Percentiles rank a stretch among this genome's conserved stretches.
These are phyloP conservation scores for Clarias batrachus DNA, from an alignment of 2,113 vertebrate genomes.

Conservation along the genomic window DNA sequence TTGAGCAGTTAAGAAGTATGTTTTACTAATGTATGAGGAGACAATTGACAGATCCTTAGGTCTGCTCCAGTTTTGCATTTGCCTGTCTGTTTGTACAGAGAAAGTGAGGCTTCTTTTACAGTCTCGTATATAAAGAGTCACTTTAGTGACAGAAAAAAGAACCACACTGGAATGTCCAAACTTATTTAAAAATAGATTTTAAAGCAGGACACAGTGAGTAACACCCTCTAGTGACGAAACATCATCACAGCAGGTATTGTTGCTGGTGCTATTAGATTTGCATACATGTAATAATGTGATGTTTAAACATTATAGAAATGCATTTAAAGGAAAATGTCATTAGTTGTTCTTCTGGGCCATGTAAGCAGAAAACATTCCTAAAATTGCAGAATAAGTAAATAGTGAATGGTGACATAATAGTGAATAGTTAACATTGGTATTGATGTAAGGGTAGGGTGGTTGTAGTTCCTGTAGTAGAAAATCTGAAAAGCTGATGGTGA, in stretches of 20 bases:
- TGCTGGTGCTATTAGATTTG: background rate
- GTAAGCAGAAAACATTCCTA: background rate
- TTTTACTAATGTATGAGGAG: constrained; percentile 10
- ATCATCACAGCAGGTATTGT: background rate
- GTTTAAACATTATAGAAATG: background rate
- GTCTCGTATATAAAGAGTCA: constrained; percentile 65
- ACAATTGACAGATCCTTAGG: constrained; percentile 7
- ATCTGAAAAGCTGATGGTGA: background rate
- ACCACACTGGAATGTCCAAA: constrained; percentile 65
- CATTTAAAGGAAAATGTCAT: background rate
- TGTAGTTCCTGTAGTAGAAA: background rate
- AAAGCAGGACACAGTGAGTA: constrained; percentile 10
- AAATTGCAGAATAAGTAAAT: background rate
- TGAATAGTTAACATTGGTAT: background rate
- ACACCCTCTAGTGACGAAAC: constrained; percentile 39
- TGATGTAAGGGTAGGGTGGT: background rate
- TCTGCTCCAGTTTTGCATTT: constrained; percentile 41
- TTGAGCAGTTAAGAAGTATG: constrained; percentile 19
- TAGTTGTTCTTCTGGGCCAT: background rate
- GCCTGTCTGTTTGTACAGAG: background rate
- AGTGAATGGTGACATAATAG: background rate
- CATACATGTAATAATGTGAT: background rate
- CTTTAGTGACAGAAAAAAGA: constrained; percentile 70
- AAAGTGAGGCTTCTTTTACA: background rate
- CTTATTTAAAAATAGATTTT: constrained; percentile 45